A percentile compares a stretch with the other conserved stretches of the same genome.
Conservation (phyloP, 1,140 invertebrate genomes). For the Glossosoma conforme region DNA sequence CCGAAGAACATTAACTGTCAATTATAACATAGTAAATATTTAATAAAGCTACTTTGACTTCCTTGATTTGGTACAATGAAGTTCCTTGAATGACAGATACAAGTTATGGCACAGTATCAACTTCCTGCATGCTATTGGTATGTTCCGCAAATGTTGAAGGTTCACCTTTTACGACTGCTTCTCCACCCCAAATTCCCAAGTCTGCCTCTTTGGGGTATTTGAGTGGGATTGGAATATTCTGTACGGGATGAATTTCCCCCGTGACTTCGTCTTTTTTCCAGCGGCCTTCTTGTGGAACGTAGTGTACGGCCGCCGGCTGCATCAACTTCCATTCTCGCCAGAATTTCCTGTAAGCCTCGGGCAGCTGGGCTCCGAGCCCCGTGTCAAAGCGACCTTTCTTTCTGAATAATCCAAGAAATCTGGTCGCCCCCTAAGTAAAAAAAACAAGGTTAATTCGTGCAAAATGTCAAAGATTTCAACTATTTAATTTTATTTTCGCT, state of each 20-base stretch:
- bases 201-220: slow-evolving; percentile 75
- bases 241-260: slow-evolving; percentile 64
- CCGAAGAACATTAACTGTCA: too few relatives aligned
- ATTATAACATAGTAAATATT: slow-evolving; percentile 5
- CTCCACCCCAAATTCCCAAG: slow-evolving; percentile 92
- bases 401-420: slow-evolving; percentile 40
- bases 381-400: slow-evolving; percentile 52
- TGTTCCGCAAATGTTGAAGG: too few relatives aligned
- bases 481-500: background rate
- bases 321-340: slow-evolving; percentile 77
- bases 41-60: background rate
- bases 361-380: slow-evolving; percentile 63
- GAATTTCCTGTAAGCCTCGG: slow-evolving; percentile 83
- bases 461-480: too few relatives aligned
- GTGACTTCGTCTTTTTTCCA: slow-evolving; percentile 69
- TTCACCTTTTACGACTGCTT: slow-evolving; percentile 76
- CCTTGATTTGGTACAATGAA: too few relatives aligned
- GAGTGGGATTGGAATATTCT: slow-evolving; percentile 76
- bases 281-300: slow-evolving; percentile 66
- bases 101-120: too few relatives aligned
- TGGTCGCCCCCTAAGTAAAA: slow-evolving; percentile 30
- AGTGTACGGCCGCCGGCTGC: slow-evolving; percentile 78
- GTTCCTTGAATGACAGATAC: too few relatives aligned
- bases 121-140: too few relatives aligned
- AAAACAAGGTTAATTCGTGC: background rate